Evolutionary conservation across 2,113 vertebrate species (phyloP).

Genomic region (Illadopsis cleaveri): DNA sequence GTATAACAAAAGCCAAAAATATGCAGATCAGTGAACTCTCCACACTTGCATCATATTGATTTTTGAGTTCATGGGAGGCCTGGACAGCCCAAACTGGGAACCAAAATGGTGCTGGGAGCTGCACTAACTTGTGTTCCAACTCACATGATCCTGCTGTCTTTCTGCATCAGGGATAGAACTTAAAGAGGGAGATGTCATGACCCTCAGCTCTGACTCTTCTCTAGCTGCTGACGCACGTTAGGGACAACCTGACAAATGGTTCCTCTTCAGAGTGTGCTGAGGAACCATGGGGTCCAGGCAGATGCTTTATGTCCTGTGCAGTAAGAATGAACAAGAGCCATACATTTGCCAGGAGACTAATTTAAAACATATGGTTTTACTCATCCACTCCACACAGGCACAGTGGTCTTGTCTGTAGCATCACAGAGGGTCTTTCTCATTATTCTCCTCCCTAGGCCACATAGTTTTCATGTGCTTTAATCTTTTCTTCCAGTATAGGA

Average conservation of each 20-base stretch:
- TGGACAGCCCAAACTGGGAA: background rate
- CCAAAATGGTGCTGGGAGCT: background rate
- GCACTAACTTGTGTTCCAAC: background rate
- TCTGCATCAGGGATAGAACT: background rate
- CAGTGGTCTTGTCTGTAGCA: background rate
- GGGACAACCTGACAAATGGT: background rate
- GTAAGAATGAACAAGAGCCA: background rate
- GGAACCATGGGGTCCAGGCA: background rate
- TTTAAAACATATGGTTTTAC: background rate
- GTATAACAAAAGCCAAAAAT: background rate
- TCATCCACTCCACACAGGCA: background rate
- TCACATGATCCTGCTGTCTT: accelerated
- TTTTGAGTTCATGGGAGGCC: background rate
- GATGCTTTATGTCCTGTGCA: background rate
- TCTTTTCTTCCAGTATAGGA: background rate
- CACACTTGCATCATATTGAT: background rate
- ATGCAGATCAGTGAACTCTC: background rate
- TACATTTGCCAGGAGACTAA: background rate
- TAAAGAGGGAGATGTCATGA: background rate
- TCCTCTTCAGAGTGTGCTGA: background rate
- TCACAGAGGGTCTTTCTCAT: background rate
- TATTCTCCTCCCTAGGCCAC: background rate
- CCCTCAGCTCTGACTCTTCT: background rate
- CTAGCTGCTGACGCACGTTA: background rate
- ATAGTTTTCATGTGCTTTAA: background rate